Evolutionary conservation across 2,113 vertebrate genomes (phyloP).

Genomic region (Elanoides forficatus): DNA sequence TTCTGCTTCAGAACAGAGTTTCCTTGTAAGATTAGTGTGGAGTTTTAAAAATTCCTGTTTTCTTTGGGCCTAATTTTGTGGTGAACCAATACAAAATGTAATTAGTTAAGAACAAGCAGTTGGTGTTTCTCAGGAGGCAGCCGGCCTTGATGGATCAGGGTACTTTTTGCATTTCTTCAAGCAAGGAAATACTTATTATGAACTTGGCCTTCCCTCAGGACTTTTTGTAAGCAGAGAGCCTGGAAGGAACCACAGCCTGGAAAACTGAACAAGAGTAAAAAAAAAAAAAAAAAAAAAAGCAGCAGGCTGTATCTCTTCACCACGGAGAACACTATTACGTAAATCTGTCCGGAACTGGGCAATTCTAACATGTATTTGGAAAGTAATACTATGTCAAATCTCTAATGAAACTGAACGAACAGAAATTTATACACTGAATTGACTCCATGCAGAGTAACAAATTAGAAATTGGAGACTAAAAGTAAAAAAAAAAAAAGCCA

Average conservation of each 20-base stretch:
- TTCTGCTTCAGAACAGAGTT: neutral
- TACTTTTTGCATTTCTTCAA: neutral
- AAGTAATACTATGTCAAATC: neutral
- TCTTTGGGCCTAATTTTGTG: neutral
- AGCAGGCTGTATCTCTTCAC: neutral
- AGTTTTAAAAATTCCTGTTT: neutral
- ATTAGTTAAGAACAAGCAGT: slow-evolving; percentile 10
- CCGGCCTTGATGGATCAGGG: neutral
- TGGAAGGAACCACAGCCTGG: neutral
- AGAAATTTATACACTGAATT: neutral
- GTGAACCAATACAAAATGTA: neutral
- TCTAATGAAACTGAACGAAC: neutral
- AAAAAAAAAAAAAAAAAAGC: neutral
- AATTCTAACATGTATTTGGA: neutral
- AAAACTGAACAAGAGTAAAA: neutral
- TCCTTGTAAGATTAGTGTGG: neutral
- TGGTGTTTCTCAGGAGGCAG: slow-evolving; percentile 18
- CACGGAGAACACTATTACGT: neutral
- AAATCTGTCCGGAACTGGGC: neutral
- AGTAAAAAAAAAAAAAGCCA: neutral
- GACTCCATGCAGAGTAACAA: neutral
- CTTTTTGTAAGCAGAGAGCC: neutral
- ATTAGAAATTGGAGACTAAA: neutral
- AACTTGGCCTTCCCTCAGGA: slow-evolving; percentile 23
- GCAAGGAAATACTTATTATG: slow-evolving; percentile 4